Conservation (phyloP, 2,113 vertebrate genomes). For the Neogale vison region DNA sequence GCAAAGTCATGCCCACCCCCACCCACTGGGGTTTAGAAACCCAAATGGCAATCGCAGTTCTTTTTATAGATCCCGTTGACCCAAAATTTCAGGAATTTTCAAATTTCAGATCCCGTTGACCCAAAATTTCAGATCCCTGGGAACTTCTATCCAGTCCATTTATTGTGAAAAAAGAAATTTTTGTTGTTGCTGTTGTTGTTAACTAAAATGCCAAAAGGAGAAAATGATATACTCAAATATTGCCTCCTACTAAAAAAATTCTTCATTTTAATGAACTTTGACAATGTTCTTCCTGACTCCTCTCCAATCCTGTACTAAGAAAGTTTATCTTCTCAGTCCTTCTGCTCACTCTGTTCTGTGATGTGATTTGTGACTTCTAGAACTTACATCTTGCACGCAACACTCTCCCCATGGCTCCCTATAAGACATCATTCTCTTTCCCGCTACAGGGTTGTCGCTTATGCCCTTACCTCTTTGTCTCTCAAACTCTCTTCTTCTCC, state of each 20-base stretch:
- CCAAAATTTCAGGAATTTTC: not conserved
- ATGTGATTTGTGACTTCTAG: not conserved
- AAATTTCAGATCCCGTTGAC: too few relatives aligned
- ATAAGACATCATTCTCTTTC: not conserved
- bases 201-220: not conserved
- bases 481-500: not conserved
- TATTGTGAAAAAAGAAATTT: not conserved
- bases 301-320: not conserved
- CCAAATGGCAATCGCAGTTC: not conserved
- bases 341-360: not conserved
- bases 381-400: accelerated
- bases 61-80: not conserved
- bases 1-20: not conserved
- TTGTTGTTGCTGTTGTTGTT: not conserved
- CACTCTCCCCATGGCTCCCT: not conserved
- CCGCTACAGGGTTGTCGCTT: not conserved
- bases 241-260: not conserved
- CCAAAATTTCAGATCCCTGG: not conserved
- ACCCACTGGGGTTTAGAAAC: not conserved
- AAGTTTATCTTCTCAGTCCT: not conserved
- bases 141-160: not conserved
- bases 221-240: not conserved
- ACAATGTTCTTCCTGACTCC: not conserved
- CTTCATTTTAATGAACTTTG: not conserved
- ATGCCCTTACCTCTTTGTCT: not conserved